Conservation (phyloP, 92 coral and sea anemone genomes). For the Montipora capitata region DNA sequence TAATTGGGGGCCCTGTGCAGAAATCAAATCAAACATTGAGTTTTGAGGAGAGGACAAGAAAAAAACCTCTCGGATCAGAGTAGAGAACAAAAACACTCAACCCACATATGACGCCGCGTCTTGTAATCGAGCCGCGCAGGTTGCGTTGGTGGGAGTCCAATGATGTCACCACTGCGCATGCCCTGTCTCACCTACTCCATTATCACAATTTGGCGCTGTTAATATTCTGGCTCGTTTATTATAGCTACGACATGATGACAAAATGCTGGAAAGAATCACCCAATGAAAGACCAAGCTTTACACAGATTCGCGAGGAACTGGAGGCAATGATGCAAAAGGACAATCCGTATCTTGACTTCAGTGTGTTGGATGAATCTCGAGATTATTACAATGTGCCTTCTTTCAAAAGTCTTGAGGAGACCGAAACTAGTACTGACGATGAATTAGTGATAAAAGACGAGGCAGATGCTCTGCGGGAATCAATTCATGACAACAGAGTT, state of each 20-base stretch:
- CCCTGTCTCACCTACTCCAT: no score
- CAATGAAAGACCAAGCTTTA: conserved; percentile 77
- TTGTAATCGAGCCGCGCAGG: no score
- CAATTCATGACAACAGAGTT: not conserved
- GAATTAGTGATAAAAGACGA: conserved; percentile 41
- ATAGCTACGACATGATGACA: conserved; percentile 81
- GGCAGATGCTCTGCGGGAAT: not conserved
- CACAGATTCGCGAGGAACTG: conserved; percentile 62
- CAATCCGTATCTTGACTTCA: conserved; percentile 85
- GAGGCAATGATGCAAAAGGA: conserved; percentile 85
- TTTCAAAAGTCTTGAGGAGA: conserved; percentile 74
- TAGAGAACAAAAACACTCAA: no score
- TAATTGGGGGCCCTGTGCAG: no score
- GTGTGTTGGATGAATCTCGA: conserved; percentile 77
- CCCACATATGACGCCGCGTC: no score
- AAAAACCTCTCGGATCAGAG: no score
- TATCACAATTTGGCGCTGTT: no score
- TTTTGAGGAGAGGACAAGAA: no score
- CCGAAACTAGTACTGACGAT: conserved; percentile 46
- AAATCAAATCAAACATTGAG: no score
- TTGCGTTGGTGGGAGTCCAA: no score
- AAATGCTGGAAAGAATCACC: conserved; percentile 85
- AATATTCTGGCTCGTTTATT: no score
- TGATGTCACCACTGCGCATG: no score
- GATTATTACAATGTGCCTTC: conserved; percentile 89